A percentile compares a stretch with the other conserved stretches of the same genome.
Evolutionary conservation across 2,888 invertebrate species (phyloP).

Genomic region (Macroteleia sp.): DNA sequence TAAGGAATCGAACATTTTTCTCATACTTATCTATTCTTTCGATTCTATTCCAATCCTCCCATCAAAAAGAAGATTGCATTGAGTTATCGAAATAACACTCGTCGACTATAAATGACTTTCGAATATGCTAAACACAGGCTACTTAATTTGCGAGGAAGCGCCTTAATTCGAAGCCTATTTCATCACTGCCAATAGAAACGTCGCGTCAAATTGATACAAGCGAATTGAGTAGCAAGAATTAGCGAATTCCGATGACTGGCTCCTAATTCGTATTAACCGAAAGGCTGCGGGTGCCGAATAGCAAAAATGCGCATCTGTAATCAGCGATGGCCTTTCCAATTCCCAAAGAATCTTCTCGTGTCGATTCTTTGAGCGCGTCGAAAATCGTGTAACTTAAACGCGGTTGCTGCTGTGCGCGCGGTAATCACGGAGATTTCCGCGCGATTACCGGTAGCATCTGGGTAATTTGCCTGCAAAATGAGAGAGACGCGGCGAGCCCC

Average conservation of each 20-base stretch:
- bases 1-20: too few species aligned
- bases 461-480: slow-evolving; percentile 81
- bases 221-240: slow-evolving; percentile 40
- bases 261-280: slow-evolving; percentile 55
- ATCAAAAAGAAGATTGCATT: too few species aligned
- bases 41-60: too few species aligned
- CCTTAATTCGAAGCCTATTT: slow-evolving; percentile 39
- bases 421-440: slow-evolving; percentile 80
- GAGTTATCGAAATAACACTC: slow-evolving; percentile 32
- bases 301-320: slow-evolving; percentile 51
- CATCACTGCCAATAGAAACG: slow-evolving; percentile 58
- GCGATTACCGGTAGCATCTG: slow-evolving; percentile 81
- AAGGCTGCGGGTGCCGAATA: slow-evolving; percentile 46
- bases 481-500: slow-evolving; percentile 63
- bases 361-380: slow-evolving; percentile 65
- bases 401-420: slow-evolving; percentile 74
- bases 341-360: slow-evolving; percentile 63
- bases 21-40: too few species aligned
- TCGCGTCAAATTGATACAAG: slow-evolving; percentile 58
- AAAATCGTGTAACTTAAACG: slow-evolving; percentile 65
- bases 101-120: neutral
- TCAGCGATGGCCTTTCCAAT: slow-evolving; percentile 60
- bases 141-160: slow-evolving; percentile 35
- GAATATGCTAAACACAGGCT: slow-evolving; percentile 40
- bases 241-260: slow-evolving; percentile 43